Evolutionary conservation across 2,797 vertebrate genomes (phyloP).

Genomic region (Spinus pinus): DNA sequence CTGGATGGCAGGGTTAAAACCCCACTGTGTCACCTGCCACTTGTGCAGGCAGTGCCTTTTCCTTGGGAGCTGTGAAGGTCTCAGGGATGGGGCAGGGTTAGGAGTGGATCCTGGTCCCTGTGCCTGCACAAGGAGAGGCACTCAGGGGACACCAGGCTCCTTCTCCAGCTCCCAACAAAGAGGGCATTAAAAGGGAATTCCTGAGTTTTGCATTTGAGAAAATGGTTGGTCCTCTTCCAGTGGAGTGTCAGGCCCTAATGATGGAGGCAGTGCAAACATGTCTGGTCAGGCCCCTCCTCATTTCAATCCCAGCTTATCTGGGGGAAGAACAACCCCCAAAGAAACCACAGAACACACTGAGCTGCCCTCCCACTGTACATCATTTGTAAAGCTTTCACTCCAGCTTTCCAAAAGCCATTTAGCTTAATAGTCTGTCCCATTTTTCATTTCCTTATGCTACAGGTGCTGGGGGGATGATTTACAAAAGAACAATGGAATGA

Average conservation of each 20-base stretch:
- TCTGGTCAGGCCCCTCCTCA: neutral
- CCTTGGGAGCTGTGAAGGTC: rapidly evolving
- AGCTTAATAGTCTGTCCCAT: slow-evolving; percentile 3
- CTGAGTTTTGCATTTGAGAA: neutral
- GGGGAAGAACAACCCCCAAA: neutral
- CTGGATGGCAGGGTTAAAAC: neutral
- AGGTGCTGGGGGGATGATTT: slow-evolving; percentile 16
- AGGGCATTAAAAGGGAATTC: neutral
- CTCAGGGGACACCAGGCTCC: neutral
- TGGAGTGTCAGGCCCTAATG: neutral
- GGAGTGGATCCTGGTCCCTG: neutral
- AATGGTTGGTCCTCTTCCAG: neutral
- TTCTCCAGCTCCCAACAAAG: neutral
- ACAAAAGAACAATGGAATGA: slow-evolving; percentile 6
- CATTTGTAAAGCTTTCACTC: neutral
- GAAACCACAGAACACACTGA: neutral
- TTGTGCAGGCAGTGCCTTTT: neutral
- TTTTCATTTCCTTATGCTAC: slow-evolving; percentile 2
- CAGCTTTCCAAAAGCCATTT: slow-evolving; percentile 26
- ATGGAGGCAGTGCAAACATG: neutral
- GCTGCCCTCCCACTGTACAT: neutral
- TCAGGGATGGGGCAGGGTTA: neutral
- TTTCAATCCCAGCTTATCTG: neutral
- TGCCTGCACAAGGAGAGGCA: neutral
- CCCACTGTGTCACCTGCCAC: rapidly evolving